phyloP scores from a whole-genome alignment of 2,888 invertebrate genomes.

The Apotomis capreana region DNA sequence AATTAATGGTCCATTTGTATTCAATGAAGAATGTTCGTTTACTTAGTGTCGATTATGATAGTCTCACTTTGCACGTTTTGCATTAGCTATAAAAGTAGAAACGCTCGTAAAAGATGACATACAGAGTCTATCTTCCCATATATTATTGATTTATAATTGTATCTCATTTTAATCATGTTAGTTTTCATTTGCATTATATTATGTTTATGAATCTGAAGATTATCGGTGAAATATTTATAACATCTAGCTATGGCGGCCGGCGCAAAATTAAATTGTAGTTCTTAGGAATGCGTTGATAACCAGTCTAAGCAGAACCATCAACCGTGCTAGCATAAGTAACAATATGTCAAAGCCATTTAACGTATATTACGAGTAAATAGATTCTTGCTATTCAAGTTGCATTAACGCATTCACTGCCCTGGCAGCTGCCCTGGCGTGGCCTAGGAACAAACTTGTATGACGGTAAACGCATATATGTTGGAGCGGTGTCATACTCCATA shows the following conservation, averaged over 20 bases:
- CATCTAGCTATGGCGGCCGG: not conserved
- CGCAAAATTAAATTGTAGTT: not conserved
- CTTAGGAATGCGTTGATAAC: too few relatives aligned
- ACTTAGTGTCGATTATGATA: constrained; percentile 31
- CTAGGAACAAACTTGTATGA: too few relatives aligned
- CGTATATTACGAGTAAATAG: too few relatives aligned
- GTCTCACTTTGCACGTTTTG: constrained; percentile 14
- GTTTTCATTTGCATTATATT: not conserved
- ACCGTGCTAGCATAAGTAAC: too few relatives aligned
- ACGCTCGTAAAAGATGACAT: constrained; percentile 7
- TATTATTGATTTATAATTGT: not conserved
- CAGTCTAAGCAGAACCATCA: too few relatives aligned
- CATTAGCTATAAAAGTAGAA: constrained; percentile 2
- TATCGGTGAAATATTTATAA: not conserved
- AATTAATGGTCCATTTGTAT: constrained; percentile 37
- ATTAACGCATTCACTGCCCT: too few relatives aligned
- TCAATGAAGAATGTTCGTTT: constrained; percentile 33
- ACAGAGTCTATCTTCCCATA: not conserved
- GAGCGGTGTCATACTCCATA: too few relatives aligned
- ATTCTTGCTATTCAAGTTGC: too few relatives aligned
- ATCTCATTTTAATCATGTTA: not conserved
- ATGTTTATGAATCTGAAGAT: not conserved
- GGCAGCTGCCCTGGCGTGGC: too few relatives aligned
- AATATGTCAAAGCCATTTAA: too few relatives aligned
- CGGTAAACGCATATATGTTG: too few relatives aligned